Base-by-base conservation (phyloP, 1,140 invertebrate genomes). In the Hylaeus volcanicus region DNA sequence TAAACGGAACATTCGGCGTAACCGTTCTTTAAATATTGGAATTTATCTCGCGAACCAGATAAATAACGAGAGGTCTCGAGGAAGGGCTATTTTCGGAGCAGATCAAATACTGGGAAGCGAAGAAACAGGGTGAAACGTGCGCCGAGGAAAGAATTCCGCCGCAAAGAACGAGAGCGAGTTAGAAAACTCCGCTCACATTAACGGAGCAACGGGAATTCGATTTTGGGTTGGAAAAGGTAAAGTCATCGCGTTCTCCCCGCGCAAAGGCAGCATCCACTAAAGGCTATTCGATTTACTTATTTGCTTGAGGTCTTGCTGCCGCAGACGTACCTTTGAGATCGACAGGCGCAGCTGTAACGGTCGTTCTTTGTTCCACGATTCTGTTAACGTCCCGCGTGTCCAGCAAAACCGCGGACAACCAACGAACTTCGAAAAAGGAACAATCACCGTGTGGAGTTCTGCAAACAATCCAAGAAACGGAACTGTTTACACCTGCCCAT, bases 261-360 rank as follows among this genome's bases (percentile, higher is more conserved):
- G 26, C 45, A 68, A 68, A 68, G 65, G 65, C 45, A 11, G 3
- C 26, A 2, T 51, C 43, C 61, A 43, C 61, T 51, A 68, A 68
- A 68, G 65, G 15, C 65, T 68, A 68, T 68, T 68, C 65, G 71
- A 71, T 71, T 71, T 51, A 43, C 69, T 56, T 56, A 56, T 71
- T 71, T 71, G 39, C 69, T 56, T 14, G 12, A 9, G 14, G 6
- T 26, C 26, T 26, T 26, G 26, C 69, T 37, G 3, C 12, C 37
- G 26, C 8, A n/a, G 51, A 43, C 8, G 45, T n/a, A 12, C 53
- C 51, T 71, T 71, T 71, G 65, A 51, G 65, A 68, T 68, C 65
- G 9, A 14, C 43, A 8, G 45, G 45, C 8, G 45, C 65, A n/a
- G 45, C 65, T 53, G 45, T 68, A 68, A 68, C n/a, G 45, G 26